Base-by-base conservation (phyloP, 1,140 invertebrate species). In the Octopus sinensis region DNA sequence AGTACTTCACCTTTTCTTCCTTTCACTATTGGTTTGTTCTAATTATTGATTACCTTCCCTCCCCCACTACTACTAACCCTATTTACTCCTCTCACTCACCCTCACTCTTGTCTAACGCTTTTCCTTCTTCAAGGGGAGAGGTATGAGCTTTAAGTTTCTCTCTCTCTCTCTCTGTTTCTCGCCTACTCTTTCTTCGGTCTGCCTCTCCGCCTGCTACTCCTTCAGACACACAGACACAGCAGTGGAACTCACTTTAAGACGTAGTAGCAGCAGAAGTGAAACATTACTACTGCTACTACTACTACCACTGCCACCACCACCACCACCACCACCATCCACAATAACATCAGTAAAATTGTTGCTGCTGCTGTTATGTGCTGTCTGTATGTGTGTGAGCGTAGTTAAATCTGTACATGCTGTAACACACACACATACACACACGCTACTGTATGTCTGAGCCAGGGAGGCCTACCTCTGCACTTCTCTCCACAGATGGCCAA, bases 401-500 rank as follows among this genome's bases (percentile, higher is more conserved):
- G 30, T 43, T 43, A 43, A 43, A 43, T 43, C 30, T 43, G 30
- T 43, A 43, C 30, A 43, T 43, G 30, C 30, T 43, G 30, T 43
- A 43, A 43, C 30, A 43, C 30, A 43, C 30, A 43, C 30, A 43
- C 30, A 43, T 43, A 43, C 30, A 43, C 30, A 43, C 30, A 12
- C 68, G 30, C 30, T n/a, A 73, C 68, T 73, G 4, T 73, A 73
- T 73, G 68, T 6, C 68, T 73, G 5, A 9, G 68, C 68, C 68
- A 73, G 17, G 30, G 68, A 73, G 30, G 68, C 17, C 68, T 9
- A 43, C 30, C 30, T 43, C 30, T 17, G 7, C 68, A 23, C 17
- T 23, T 73, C 68, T 73, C 68, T 77, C 76, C 76, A 77, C 76
- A 77, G 76, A 77, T 77, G 76, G 76, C 76, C 76, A 77, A 77